Base-by-base conservation (phyloP, 2,797 vertebrate genomes). In the Tamandua tetradactyla region DNA sequence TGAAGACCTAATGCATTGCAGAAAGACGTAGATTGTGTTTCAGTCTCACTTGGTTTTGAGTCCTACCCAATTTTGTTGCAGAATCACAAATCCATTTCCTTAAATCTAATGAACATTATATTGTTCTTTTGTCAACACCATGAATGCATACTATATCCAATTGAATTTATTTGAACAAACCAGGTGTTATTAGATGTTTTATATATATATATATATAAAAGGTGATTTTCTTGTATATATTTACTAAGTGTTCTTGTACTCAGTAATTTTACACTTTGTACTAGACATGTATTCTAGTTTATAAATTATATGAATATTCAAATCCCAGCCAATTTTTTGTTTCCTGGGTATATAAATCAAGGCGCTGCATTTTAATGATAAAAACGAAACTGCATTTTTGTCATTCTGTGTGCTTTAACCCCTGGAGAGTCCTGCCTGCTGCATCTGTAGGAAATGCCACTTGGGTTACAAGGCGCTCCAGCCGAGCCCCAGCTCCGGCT, bases 261-360 rank as follows among this genome's bases (percentile, higher is more conserved):
- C 62, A 49, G 17, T 66, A 86, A 92, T 74, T 44, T 10, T 59
- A 22, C 17, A 75, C 14, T 49, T 89, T 87, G 14, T 30, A 37
- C 32, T 83, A 89, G 85, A 59, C n/a, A 85, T 55, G 20, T 49
- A 42, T 83, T 40, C 88, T 72, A 68, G 10, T 87, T 96, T 64
- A 87, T 44, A 94, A 72, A 81, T 86, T 76, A 64, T 3, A 1
- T 76, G 40, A 81, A 42, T 84, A n/a, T 72, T 91, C 32, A 71
- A 75, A 87, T 74, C 17, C 1, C 37, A 68, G 35, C 11, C 3
- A 44, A 3, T 40, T 83, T 87, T 47, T 82, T 68, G 89, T 47
- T 57, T 90, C 9, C 44, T 75, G 10, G 76, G 61, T 55, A 55
- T 55, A 37, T 35, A 93, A 69, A 42, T 55, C 8, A 47, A 88